Conservation (phyloP, 2,888 invertebrate genomes). For the Machimus rusticus region DNA sequence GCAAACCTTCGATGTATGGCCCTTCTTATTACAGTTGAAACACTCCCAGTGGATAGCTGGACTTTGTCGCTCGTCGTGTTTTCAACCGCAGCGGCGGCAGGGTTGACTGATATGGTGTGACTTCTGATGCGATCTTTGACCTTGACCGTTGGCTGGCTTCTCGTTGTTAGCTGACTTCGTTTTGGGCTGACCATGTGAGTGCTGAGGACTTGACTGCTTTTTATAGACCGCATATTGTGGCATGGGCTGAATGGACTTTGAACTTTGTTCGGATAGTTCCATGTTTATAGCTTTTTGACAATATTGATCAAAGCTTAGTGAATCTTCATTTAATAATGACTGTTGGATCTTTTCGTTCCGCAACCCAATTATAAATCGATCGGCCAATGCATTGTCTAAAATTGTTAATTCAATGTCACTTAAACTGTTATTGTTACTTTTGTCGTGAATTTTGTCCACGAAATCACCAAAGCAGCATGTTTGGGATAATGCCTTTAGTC, state of each 20-base stretch:
- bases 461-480: not conserved
- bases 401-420: not conserved
- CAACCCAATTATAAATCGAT: conserved; percentile 50
- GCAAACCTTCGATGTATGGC: too few relatives aligned
- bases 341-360: conserved; percentile 40
- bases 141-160: too few relatives aligned
- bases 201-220: too few relatives aligned
- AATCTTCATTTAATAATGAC: conserved; percentile 4
- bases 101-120: too few relatives aligned
- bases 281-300: conserved; percentile 35
- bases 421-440: not conserved
- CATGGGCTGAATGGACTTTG: conserved; percentile 14
- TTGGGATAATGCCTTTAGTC: too few relatives aligned
- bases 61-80: too few relatives aligned
- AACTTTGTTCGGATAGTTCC: conserved; percentile 23
- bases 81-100: too few relatives aligned
- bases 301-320: conserved; percentile 21
- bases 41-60: too few relatives aligned
- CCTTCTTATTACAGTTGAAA: too few relatives aligned
- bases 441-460: not conserved
- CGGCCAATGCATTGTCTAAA: not conserved
- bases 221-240: conserved; percentile 29
- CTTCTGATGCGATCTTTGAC: too few relatives aligned
- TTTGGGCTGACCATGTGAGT: too few relatives aligned
- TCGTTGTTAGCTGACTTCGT: too few relatives aligned